Base-by-base conservation (phyloP, 2,888 invertebrate genomes). In the Rhamphomyia laevipes region DNA sequence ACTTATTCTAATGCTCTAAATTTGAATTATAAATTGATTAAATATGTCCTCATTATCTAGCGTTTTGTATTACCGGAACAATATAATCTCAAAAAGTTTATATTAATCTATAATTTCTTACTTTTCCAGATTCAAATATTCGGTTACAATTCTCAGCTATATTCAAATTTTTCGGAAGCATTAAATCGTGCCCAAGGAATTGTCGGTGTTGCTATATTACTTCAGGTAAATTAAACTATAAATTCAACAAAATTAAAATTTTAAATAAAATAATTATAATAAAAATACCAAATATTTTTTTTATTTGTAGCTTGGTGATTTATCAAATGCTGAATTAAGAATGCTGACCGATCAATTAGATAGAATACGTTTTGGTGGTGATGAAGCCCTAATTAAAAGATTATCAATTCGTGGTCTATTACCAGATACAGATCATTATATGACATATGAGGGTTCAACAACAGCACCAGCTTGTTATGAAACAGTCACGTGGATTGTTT, bases 391-490 rank as follows among this genome's bases (percentile, higher is more conserved):
- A 55, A 82, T 95, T 55, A 85, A 85, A 67, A 80, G 86, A 60
- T 74, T 96, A 60, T 90, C 90, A 43, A 85, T 95, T 47, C 78
- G 86, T 47, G 89, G 89, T 27, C 77, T 97, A 50, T 74, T 97
- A 54, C 95, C 97, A 6, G 86, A 89, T 61, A 95, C 94, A 45
- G 84, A 86, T 63, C 86, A 89, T 73, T 95, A 91, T 74, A 89
- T 95, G 82, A 97, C 97, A 47, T 99, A 96, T 72, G 94, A 96
- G 63, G 97, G 96, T 45, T 95, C 95, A 41, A 86, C 92, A 51
- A 96, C 96, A 48, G 90, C 91, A 70, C 97, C 97, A 4, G 91
- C 94, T 55, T 97, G 97, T 75, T 87, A 93, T 72, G 97, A 97
- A 74, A 96, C 96, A 21, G 95, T 96, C 73, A 95, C 95, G 62